Base-by-base conservation (phyloP, 2,888 invertebrate genomes). In the Microdon myrmicae region DNA sequence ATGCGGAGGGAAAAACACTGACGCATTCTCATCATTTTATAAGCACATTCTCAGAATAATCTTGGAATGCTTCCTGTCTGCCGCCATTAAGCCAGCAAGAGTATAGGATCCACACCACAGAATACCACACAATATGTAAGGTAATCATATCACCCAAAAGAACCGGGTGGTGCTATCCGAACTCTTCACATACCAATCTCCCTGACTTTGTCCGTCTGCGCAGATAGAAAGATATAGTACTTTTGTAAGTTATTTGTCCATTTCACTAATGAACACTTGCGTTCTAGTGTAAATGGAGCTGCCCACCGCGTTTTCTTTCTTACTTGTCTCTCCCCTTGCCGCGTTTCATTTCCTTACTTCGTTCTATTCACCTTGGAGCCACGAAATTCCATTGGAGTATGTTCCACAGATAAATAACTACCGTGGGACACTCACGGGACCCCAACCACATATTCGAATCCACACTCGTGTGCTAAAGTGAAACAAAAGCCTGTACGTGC, bases 51-150 rank as follows among this genome's bases (percentile, higher is more conserved):
- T 51, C 47, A 43, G 64, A 64, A 64, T 64, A 58, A 56, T 64
- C 47, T 37, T 53, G 56, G 56, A 64, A 64, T 64, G 56, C 64
- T 64, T 64, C 64, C 64, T 64, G 64, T 64, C 64, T 64, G 64
- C 43, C 64, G 53, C 51, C 47, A 38, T 51, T 56, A 51, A 64
- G 37, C 44, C 45, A 37, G 29, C 32, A 25, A 20, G 26, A 32
- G n/a, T n/a, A n/a, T n/a, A n/a, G n/a, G n/a, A n/a, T n/a, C n/a
- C 39, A 49, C 31, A 39, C 13, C 41, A 25, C 34, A 41, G 38
- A 39, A 9, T 22, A 41, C 26, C 25, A 25, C 44, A 34, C 38
- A 51, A 26, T 51, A 44, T 51, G 44, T 49, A 44, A 43, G 31
- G 25, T 35, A 31, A 13, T 41, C 10, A 28, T 17, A 17, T 31